Percentiles rank a stretch among this genome's conserved stretches.
phyloP scores from a whole-genome alignment of 1,140 invertebrate genomes.

The Dreissena rostriformis region DNA sequence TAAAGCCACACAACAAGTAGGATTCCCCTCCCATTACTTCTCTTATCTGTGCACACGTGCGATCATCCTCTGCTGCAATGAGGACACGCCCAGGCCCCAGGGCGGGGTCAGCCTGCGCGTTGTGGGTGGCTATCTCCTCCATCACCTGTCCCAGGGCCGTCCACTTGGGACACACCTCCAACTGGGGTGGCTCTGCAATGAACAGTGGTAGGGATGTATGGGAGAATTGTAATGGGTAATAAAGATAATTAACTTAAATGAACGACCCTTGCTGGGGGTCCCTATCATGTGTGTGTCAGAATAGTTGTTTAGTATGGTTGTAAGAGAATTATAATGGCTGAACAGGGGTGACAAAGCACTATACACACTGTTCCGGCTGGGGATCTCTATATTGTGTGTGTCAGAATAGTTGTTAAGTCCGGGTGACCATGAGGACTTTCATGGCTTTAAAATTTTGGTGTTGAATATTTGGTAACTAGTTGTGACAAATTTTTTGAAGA shows the following conservation, averaged over 20 bases:
- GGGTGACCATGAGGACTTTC: too few relatives aligned
- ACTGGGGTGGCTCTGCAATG: conserved; percentile 77
- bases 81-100: conserved; percentile 86
- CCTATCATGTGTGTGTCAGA: too few relatives aligned
- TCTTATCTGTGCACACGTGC: conserved; percentile 90
- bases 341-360: too few relatives aligned
- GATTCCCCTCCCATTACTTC: conserved; percentile 73
- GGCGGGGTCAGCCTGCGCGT: conserved; percentile 65
- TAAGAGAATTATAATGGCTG: too few relatives aligned
- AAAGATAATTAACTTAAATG: background rate
- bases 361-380: too few relatives aligned
- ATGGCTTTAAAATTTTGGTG: too few relatives aligned
- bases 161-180: conserved; percentile 96
- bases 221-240: background rate
- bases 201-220: conserved; percentile 23
- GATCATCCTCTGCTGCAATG: conserved; percentile 91
- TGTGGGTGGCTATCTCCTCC: conserved; percentile 77
- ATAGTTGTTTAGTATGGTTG: too few relatives aligned
- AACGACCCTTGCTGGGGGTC: background rate
- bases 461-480: too few relatives aligned
- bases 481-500: too few relatives aligned
- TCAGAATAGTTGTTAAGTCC: too few relatives aligned
- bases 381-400: too few relatives aligned
- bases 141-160: conserved; percentile 82
- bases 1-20: too few relatives aligned